Conservation (phyloP, 2,797 vertebrate species). For the Selene dorsalis region DNA sequence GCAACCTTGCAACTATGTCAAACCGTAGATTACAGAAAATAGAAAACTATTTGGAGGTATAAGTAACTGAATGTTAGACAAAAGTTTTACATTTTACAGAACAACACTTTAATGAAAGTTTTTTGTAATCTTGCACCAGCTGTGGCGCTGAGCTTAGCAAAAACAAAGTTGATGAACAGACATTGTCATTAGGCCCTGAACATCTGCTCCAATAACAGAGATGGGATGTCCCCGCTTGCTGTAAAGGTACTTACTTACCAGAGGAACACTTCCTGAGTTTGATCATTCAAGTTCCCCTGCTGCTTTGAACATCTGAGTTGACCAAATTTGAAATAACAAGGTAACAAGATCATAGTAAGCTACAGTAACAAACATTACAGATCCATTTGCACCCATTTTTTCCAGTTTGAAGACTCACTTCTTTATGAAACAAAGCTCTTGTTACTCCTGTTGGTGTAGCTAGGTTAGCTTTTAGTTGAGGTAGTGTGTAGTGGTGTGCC, state of each 20-base stretch:
- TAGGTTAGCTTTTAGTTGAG: too few species aligned
- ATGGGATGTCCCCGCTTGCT: conserved; percentile 31
- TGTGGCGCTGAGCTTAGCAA: conserved; percentile 7
- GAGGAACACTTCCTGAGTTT: not conserved
- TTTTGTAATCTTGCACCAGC: conserved; percentile 4
- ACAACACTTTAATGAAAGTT: not conserved
- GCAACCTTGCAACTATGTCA: not conserved
- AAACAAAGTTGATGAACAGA: conserved; percentile 23
- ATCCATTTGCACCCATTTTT: conserved; percentile 3
- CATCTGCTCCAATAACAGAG: conserved; percentile 34
- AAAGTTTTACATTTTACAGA: not conserved
- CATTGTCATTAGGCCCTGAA: conserved; percentile 6
- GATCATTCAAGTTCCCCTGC: not conserved
- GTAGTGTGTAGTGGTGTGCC: too few species aligned
- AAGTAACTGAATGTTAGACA: not conserved
- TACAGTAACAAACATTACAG: not conserved
- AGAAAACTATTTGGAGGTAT: too few species aligned
- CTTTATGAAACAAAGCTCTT: not conserved
- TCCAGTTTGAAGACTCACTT: not conserved
- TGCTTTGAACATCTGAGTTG: not conserved
- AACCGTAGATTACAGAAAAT: too few species aligned
- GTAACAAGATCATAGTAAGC: not conserved
- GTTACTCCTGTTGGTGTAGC: not conserved
- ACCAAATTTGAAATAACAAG: not conserved
- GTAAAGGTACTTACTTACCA: conserved; percentile 12